These are phyloP conservation scores for Xylocampa areola DNA, from an alignment of 2,888 invertebrate species.

Conservation along the genomic window DNA sequence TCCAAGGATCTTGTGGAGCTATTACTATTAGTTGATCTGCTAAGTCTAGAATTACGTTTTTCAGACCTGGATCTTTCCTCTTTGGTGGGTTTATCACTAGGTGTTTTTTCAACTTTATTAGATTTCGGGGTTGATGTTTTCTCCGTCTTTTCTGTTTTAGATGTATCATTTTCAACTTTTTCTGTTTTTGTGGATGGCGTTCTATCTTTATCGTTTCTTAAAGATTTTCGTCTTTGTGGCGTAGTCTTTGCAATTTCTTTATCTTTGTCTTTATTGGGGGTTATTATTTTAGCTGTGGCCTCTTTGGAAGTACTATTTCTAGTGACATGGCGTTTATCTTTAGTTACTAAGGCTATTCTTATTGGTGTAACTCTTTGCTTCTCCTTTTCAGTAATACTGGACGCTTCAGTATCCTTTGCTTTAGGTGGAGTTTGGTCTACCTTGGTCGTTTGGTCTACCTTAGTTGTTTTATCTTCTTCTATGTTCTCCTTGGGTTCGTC, in stretches of 20 bases:
- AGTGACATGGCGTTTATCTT: slow-evolving; percentile 59
- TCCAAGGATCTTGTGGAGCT: slow-evolving; percentile 38
- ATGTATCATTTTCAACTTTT: slow-evolving; percentile 13
- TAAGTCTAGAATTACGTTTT: slow-evolving; percentile 69
- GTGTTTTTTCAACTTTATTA: slow-evolving; percentile 45
- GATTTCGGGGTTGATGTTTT: slow-evolving; percentile 7
- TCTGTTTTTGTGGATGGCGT: background rate
- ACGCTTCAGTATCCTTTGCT: slow-evolving; percentile 56
- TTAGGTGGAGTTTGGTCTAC: slow-evolving; percentile 27
- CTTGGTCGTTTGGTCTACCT: slow-evolving; percentile 26
- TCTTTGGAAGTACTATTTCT: slow-evolving; percentile 58
- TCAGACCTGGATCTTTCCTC: slow-evolving; percentile 60
- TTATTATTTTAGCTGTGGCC: slow-evolving; percentile 51
- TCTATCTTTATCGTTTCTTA: slow-evolving; percentile 46
- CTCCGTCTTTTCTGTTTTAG: too few relatives aligned
- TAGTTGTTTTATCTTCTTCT: slow-evolving; percentile 18
- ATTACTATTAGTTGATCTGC: slow-evolving; percentile 65
- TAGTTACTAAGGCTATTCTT: slow-evolving; percentile 66
- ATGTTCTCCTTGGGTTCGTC: slow-evolving; percentile 42
- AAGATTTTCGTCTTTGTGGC: slow-evolving; percentile 49
- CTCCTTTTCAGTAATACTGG: slow-evolving; percentile 59
- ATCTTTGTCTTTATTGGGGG: slow-evolving; percentile 46
- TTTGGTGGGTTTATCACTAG: slow-evolving; percentile 57
- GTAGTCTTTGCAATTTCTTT: slow-evolving; percentile 49
- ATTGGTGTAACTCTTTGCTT: slow-evolving; percentile 65